A percentile compares a stretch with the other conserved stretches of the same genome.
Conservation (phyloP, 2,113 vertebrate species). For the Macroglossus sobrinus region DNA sequence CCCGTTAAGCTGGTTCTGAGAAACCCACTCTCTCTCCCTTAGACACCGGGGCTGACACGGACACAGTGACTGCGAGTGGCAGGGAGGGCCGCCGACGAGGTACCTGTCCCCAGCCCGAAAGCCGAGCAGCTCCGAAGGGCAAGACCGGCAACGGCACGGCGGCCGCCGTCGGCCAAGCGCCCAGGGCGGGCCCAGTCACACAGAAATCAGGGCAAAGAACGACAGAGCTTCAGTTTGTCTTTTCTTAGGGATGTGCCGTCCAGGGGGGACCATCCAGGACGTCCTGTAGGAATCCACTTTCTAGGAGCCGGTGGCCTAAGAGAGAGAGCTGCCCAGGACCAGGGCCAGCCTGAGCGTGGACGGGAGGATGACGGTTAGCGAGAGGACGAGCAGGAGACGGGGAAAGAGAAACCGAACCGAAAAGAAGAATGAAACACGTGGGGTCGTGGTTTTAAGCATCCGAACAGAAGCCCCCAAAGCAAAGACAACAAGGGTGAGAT, state of each 20-base stretch:
- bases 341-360: background rate
- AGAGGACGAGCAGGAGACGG: background rate
- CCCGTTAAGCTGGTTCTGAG: background rate
- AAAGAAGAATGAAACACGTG: background rate
- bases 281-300: background rate
- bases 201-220: background rate
- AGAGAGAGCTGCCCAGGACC: background rate
- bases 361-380: background rate
- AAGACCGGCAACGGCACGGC: background rate
- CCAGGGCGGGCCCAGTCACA: background rate
- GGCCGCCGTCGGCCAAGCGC: background rate
- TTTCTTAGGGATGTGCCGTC: slow-evolving; percentile 13
- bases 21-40: background rate
- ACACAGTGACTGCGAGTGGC: background rate
- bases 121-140: background rate
- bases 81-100: background rate
- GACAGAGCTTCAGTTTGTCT: background rate
- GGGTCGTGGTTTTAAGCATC: background rate
- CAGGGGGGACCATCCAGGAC: background rate
- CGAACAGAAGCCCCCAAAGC: background rate
- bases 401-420: background rate
- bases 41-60: background rate
- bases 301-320: background rate
- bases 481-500: background rate
- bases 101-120: too few relatives aligned